Percentiles rank a stretch among this genome's conserved stretches.
phyloP scores from a whole-genome alignment of 1,140 invertebrate genomes.

The Frieseomelitta varia region DNA sequence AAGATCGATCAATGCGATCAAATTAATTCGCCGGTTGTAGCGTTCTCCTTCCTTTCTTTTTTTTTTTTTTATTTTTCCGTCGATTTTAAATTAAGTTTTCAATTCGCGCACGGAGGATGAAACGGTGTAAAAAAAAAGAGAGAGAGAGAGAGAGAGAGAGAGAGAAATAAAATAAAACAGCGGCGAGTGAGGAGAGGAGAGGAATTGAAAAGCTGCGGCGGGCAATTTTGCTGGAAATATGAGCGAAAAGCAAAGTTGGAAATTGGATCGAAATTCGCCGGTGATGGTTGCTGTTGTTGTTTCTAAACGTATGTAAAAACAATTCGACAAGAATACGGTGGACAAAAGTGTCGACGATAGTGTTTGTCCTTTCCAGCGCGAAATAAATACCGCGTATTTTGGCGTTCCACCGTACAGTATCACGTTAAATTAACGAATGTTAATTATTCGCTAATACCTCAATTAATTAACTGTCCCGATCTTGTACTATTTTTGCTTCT shows the following conservation, averaged over 20 bases:
- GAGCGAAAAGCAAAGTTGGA: not conserved
- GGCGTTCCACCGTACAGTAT: no score
- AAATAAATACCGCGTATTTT: not conserved
- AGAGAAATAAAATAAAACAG: not conserved
- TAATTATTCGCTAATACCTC: no score
- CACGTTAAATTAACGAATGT: no score
- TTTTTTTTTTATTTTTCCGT: no score
- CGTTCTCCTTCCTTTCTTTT: not conserved
- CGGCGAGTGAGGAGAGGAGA: no score
- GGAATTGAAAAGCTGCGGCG: not conserved
- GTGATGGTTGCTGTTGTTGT: not conserved
- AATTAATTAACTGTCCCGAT: no score
- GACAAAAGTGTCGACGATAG: not conserved
- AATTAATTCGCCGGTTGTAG: not conserved
- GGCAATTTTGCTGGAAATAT: conserved; percentile 10
- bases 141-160: not conserved
- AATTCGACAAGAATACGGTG: not conserved
- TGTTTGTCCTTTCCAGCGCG: not conserved
- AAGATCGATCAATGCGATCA: not conserved
- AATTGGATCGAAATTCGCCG: not conserved
- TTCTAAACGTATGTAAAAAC: not conserved
- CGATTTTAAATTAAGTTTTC: not conserved
- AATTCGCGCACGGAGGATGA: not conserved
- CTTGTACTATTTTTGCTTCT: no score
- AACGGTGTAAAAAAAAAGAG: not conserved